Evolutionary conservation across 2,888 invertebrate species (phyloP).

Genomic region (Maniola hyperantus): DNA sequence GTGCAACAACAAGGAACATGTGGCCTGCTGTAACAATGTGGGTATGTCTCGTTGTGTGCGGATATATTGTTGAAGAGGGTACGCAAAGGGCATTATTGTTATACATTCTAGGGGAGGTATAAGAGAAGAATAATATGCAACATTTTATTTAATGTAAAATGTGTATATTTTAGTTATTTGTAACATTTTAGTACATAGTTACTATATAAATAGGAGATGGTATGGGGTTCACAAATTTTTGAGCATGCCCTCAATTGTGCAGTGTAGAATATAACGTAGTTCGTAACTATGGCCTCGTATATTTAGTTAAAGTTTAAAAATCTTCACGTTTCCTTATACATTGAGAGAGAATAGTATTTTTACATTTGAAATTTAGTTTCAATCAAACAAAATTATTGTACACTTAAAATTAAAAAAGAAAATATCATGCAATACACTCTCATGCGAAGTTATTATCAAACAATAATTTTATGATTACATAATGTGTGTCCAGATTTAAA

Average conservation of each 20-base stretch:
- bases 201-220: slow-evolving; percentile 55
- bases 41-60: slow-evolving; percentile 26
- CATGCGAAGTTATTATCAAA: slow-evolving; percentile 58
- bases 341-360: slow-evolving; percentile 26
- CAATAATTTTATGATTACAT: slow-evolving; percentile 61
- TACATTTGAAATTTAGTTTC: slow-evolving; percentile 35
- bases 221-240: slow-evolving; percentile 62
- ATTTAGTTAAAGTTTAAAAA: slow-evolving; percentile 13
- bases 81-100: slow-evolving; percentile 30
- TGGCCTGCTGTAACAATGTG: slow-evolving; percentile 37
- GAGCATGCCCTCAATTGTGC: slow-evolving; percentile 75
- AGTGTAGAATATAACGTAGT: slow-evolving; percentile 54
- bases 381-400: slow-evolving; percentile 62
- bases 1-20: slow-evolving; percentile 40
- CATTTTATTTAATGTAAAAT: slow-evolving; percentile 39
- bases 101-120: slow-evolving; percentile 15
- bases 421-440: slow-evolving; percentile 67
- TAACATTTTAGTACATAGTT: slow-evolving; percentile 60
- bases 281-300: slow-evolving; percentile 36
- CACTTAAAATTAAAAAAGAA: slow-evolving; percentile 49
- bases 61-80: slow-evolving; percentile 16
- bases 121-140: slow-evolving; percentile 41
- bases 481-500: slow-evolving; percentile 51
- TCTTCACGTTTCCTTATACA: slow-evolving; percentile 16
- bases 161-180: slow-evolving; percentile 42